Base-by-base conservation (phyloP, 1,140 invertebrate genomes). In the Vanessa atalanta region DNA sequence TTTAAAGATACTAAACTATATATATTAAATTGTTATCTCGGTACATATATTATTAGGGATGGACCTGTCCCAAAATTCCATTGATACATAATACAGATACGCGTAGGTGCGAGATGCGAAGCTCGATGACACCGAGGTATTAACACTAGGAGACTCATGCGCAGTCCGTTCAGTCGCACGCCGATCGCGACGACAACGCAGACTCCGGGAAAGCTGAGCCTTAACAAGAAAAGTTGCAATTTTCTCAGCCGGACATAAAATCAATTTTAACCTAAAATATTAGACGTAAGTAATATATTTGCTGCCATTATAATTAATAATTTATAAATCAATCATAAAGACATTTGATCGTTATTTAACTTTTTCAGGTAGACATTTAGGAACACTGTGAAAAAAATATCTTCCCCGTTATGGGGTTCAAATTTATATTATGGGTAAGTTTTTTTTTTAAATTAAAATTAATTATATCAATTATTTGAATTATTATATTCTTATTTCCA, bases 111-210 rank as follows among this genome's bases (percentile, higher is more conserved):
- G 81, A 87, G 86, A 87, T 87, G 81, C 75, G 80, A 79, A 84
- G 86, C 85, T 79, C 85, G 88, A 87, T 87, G 87, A 86, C 85
- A 86, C 85, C 78, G 83, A 86, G 83, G 87, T 86, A 89, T 90
- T 91, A 89, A 89, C 88, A 90, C 87, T 83, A 83, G 82, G 84
- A 68, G 79, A 72, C 83, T 71, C 78, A 79, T 76, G 80, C 81
- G 85, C 77, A 77, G 81, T 67, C 82, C 83, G 85, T 80, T 89
- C 89, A 92, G 88, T 90, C 85, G 84, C 81, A 80, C 83, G 75
- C 65, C 77, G 83, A 65, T 64, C 85, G 82, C 83, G 84, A 83
- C 83, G 51, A 82, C 72, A 70, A 77, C 81, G 81, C 80, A 87
- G 75, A 78, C 83, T 78, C 80, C 70, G 69, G 72, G 64, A 61